Evolutionary conservation across 2,888 invertebrate genomes (phyloP).

Genomic region (Meandrusa payeni): DNA sequence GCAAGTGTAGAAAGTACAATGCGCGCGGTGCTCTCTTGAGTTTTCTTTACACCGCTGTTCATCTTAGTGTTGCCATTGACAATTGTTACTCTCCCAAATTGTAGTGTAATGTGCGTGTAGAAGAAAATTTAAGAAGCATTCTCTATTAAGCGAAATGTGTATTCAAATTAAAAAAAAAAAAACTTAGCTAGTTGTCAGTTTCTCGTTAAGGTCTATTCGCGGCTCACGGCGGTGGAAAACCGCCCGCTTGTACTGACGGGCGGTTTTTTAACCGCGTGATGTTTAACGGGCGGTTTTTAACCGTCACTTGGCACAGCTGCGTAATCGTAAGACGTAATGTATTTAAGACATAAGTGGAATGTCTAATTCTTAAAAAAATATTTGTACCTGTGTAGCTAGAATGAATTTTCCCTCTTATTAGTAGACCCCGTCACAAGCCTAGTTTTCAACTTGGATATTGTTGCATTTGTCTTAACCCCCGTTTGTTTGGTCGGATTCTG

Average conservation of each 20-base stretch:
- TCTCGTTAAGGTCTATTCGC: conserved; percentile 48
- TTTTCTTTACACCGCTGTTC: conserved; percentile 22
- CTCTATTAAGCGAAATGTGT: conserved; percentile 69
- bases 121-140: conserved; percentile 36
- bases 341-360: conserved; percentile 73
- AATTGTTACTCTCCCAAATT: conserved; percentile 32
- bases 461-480: conserved; percentile 42
- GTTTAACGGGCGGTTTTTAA: too few relatives aligned
- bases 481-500: not conserved
- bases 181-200: conserved; percentile 70
- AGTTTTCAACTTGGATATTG: conserved; percentile 60
- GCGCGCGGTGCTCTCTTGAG: conserved; percentile 24
- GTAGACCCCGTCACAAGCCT: conserved; percentile 29
- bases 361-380: conserved; percentile 52
- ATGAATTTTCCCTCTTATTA: conserved; percentile 60
- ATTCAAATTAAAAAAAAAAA: conserved; percentile 47
- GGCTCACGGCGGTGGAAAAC: conserved; percentile 27
- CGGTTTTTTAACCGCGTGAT: conserved; percentile 29
- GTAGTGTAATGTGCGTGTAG: conserved; percentile 34
- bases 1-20: conserved; percentile 64
- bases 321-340: conserved; percentile 56
- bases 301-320: conserved; percentile 33
- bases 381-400: conserved; percentile 79
- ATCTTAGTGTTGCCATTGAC: conserved; percentile 38
- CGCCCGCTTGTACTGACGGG: conserved; percentile 30